Percentiles rank a stretch among this genome's conserved stretches.
These are phyloP conservation scores for Benthochromis sp. DNA, from an alignment of 2,113 vertebrate species.

Conservation along the genomic window DNA sequence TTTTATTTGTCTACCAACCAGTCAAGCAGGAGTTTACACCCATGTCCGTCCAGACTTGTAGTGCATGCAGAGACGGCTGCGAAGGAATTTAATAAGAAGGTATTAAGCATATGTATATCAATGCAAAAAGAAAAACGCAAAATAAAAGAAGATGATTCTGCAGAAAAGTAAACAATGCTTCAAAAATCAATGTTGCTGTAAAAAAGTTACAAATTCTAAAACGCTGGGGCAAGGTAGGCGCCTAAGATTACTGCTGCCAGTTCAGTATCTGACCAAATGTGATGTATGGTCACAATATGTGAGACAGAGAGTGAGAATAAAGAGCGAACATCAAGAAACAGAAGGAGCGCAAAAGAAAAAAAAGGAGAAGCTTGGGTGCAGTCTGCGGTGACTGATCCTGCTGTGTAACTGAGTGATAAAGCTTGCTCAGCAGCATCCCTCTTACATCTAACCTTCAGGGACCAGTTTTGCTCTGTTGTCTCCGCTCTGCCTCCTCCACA, in stretches of 20 bases:
- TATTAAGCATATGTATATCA: neutral
- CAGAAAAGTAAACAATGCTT: neutral
- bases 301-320: neutral
- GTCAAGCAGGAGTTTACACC: neutral
- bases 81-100: neutral
- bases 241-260: neutral
- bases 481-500: constrained; percentile 36
- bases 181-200: neutral
- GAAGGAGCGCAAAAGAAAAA: neutral
- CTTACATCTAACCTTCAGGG: constrained; percentile 52
- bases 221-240: neutral
- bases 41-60: neutral
- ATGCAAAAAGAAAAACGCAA: neutral
- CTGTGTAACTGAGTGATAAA: constrained; percentile 45
- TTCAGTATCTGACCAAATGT: neutral
- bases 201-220: neutral
- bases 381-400: constrained; percentile 38
- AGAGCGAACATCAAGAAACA: neutral
- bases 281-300: neutral
- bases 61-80: neutral
- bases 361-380: neutral
- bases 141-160: neutral
- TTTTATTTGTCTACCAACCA: neutral
- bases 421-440: constrained; percentile 62
- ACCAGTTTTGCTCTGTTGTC: constrained; percentile 37